Base-by-base conservation (phyloP, 1,140 invertebrate species). In the Ctenoplectra terminalis region DNA sequence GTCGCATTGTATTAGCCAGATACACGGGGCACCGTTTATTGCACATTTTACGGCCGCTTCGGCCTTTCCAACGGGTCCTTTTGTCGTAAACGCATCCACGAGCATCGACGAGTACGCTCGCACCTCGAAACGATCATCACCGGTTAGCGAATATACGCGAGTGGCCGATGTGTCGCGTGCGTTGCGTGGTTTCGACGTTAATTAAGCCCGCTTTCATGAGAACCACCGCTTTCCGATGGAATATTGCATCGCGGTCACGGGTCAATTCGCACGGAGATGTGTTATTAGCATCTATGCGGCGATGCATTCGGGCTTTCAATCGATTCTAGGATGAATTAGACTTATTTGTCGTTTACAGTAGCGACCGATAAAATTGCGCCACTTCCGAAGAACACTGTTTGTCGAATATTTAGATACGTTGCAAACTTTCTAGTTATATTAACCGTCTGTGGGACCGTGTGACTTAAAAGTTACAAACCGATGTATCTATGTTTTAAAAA, bases 1-100 rank as follows among this genome's bases (percentile, higher is more conserved):
- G 67, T 85, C 60, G 70, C 85, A 82, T 84, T 85, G 83, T 84
- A 82, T 85, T 82, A 85, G 43, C 79, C 83, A 72, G 73, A 82
- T 75, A 82, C 78, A 31, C 82, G 73, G 20, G 8, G 29, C 64
- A 77, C 43, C n/a, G 74, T 87, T 87, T 87, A 85, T 87, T 84
- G 79, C 74, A 34, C 64, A 56, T 69, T 87, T 85, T 82, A 84
- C 26, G 64, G 40, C 67, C 43, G 48, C 50, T 20, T 20, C n/a
- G n/a, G 11, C 20, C 64, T 15, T n/a, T 31, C 76, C 29, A 7
- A n/a, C 13, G 48, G n/a, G 48, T 73, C 37, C 48, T 80, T 63
- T 74, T 34, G 56, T 56, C 77, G 70, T 80, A 73, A 80, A 80
- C 20, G 69, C 31, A 17, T 58, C 40, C 58, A 11, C 29, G 23